Evolutionary conservation across 2,888 invertebrate genomes (phyloP).

Genomic region (Nebria brevicollis): DNA sequence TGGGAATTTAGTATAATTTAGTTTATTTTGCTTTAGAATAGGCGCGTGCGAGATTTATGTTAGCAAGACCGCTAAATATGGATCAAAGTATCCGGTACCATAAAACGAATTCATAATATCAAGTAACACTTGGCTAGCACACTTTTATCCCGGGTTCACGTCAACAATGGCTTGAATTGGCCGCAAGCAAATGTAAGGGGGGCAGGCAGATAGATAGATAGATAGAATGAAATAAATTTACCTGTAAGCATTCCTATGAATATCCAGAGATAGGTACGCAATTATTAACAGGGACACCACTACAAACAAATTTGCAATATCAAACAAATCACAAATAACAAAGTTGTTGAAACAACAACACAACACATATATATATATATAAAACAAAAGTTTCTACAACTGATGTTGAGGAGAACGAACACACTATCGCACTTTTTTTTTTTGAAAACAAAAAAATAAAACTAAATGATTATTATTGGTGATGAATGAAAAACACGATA

Average conservation of each 20-base stretch:
- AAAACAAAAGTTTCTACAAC: conserved; percentile 34
- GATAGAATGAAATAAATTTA: conserved; percentile 18
- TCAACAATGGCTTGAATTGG: background rate
- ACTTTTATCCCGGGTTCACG: background rate
- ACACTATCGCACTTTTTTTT: background rate
- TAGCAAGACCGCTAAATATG: background rate
- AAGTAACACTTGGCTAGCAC: too few relatives aligned
- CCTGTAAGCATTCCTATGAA: conserved; percentile 46
- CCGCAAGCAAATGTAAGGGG: background rate
- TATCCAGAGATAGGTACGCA: conserved; percentile 25
- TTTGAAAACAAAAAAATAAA: background rate
- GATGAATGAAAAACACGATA: background rate
- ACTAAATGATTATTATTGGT: background rate
- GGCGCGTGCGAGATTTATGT: too few relatives aligned
- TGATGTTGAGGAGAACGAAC: background rate
- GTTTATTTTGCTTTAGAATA: too few relatives aligned
- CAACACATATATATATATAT: conserved; percentile 23
- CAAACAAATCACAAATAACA: conserved; percentile 37
- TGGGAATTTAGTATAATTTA: too few relatives aligned
- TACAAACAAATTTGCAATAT: conserved; percentile 28
- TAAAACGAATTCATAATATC: background rate
- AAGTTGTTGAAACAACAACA: conserved; percentile 40
- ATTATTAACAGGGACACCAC: conserved; percentile 34
- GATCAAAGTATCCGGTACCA: background rate
- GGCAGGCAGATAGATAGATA: background rate